These are phyloP conservation scores for Genyomyrus donnyi DNA, from an alignment of 2,113 vertebrate genomes.

Conservation along the genomic window DNA sequence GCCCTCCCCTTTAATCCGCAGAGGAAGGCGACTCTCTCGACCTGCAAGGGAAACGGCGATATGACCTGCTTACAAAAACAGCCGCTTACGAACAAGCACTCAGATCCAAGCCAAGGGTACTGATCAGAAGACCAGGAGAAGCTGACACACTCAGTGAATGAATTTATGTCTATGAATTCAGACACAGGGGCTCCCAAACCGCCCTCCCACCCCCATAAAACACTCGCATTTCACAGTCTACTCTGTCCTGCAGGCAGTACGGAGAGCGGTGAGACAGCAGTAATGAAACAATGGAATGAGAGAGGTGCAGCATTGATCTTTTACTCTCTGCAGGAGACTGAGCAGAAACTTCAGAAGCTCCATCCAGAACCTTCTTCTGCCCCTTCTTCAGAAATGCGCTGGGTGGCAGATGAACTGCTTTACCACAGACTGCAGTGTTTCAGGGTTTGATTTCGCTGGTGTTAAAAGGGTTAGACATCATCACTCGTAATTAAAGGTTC, in stretches of 20 bases:
- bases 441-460: background rate
- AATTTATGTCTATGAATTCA: background rate
- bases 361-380: background rate
- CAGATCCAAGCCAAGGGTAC: background rate
- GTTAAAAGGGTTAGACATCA: background rate
- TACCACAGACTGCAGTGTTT: background rate
- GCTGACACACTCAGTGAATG: background rate
- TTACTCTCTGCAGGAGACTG: background rate
- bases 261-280: background rate
- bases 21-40: conserved; percentile 62
- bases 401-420: background rate
- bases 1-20: conserved; percentile 68
- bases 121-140: background rate
- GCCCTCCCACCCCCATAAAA: background rate
- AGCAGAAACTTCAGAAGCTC: background rate
- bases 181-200: background rate
- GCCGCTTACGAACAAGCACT: background rate
- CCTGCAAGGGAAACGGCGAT: conserved; percentile 51
- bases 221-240: background rate
- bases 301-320: background rate
- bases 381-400: background rate
- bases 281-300: background rate
- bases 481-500: background rate
- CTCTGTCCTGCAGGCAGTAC: background rate
- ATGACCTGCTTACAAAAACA: background rate